Evolutionary conservation across 2,888 invertebrate species (phyloP), one percentile per base, ranked within the genome.

Genomic region (Tinea semifulvella): DNA sequence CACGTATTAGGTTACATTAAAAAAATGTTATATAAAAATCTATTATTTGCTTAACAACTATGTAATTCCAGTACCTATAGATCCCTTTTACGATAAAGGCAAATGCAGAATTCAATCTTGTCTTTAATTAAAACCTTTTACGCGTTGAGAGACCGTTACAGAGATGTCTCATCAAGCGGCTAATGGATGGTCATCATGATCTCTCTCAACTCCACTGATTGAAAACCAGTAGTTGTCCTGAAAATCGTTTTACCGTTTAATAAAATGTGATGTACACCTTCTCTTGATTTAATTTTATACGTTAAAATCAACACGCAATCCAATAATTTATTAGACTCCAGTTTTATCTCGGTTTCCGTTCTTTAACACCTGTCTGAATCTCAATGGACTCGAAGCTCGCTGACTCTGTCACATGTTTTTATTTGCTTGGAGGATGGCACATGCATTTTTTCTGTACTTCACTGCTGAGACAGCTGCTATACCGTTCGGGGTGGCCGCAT

Each of bases 91-190:
- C 13, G 40, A 40, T 40, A 40, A 40, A 40, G 19, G 2, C 22
- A 40, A 40, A 40, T 40, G 40, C 40, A 22, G 22, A 22, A 22
- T 40, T 40, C 40, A 40, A 40, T 40, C 40, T 22, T 40, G 40
- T 40, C 40, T 40, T 40, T 40, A 40, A 40, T 40, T 40, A 40
- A 40, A 40, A 40, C 40, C 40, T 40, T 40, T 40, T 40, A 40
- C 40, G 40, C 40, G 40, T 22, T 17, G 17, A 40, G 14, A 22
- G 40, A 20, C 40, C 40, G 40, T 40, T 40, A 40, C 40, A 22
- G 40, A 40, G 40, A 40, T 40, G 40, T 40, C 40, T 22, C 40
- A 40, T 40, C 40, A 22, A 22, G 20, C 22, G 16, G 13, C 14
- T 40, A 40, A 40, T 40, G 40, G 40, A 40, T 22, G 22, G 22